These are phyloP conservation scores for Tokudaia muenninki DNA, from an alignment of 2,797 vertebrate genomes.

Conservation along the genomic window DNA sequence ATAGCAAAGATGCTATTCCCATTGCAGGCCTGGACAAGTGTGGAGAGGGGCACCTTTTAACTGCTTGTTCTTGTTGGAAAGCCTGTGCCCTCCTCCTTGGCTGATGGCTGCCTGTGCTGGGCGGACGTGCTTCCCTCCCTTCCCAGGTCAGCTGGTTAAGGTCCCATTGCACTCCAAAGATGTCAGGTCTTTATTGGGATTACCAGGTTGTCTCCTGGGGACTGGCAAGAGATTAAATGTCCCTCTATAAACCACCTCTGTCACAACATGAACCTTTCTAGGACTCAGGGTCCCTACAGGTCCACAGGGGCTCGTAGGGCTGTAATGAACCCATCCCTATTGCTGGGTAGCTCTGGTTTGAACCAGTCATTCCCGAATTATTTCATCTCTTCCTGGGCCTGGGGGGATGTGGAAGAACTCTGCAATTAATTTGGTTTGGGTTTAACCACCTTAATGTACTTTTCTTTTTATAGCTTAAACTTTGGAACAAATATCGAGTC, in stretches of 20 bases:
- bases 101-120: not conserved
- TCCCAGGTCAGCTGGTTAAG: slow-evolving; percentile 16
- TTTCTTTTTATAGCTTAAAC: slow-evolving; percentile 93
- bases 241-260: not conserved
- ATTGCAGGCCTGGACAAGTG: not conserved
- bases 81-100: not conserved
- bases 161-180: slow-evolving; percentile 65
- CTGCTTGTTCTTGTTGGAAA: not conserved
- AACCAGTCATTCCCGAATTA: not conserved
- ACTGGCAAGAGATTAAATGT: slow-evolving; percentile 6
- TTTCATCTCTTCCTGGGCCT: not conserved
- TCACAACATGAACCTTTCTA: not conserved
- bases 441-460: slow-evolving; percentile 53
- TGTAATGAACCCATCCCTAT: not conserved
- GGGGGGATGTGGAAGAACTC: not conserved
- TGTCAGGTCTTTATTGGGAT: not conserved
- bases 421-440: not conserved
- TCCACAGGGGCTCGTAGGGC: not conserved
- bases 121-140: not conserved
- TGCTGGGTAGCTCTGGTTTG: not conserved
- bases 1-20: not conserved
- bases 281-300: not conserved
- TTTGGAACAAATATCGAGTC: slow-evolving; percentile 99
- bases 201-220: not conserved
- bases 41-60: not conserved